These are phyloP conservation scores for Aleiodes leptofemur DNA, from an alignment of 2,888 invertebrate genomes.

Conservation along the genomic window DNA sequence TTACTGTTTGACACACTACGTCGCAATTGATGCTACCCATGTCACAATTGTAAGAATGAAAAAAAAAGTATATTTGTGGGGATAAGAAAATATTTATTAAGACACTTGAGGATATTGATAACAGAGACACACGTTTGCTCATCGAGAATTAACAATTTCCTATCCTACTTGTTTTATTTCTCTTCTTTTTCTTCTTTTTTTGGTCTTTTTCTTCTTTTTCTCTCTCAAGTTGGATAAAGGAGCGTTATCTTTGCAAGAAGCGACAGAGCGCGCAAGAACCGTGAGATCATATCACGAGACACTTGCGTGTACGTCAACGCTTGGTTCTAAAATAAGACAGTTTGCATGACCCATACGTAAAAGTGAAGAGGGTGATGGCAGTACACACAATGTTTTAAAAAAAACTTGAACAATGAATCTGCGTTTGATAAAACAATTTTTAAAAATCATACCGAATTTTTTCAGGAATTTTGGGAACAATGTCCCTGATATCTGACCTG, in stretches of 20 bases:
- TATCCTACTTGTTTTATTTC: not conserved
- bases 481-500: no score
- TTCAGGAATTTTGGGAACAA: constrained; percentile 7
- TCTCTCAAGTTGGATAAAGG: not conserved
- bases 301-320: not conserved
- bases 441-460: not conserved
- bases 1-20: not conserved
- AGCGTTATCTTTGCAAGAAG: not conserved
- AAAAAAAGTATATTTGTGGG: not conserved
- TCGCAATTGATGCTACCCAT: not conserved
- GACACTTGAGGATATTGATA: constrained; percentile 21
- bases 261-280: constrained; percentile 3
- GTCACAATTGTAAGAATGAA: not conserved
- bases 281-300: constrained; percentile 31
- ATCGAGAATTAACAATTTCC: not conserved
- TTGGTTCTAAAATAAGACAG: constrained; percentile 3
- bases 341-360: not conserved
- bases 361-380: not conserved
- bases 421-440: not conserved
- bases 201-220: not conserved
- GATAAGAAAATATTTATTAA: not conserved
- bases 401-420: not conserved
- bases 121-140: constrained; percentile 6
- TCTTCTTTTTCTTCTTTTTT: not conserved
- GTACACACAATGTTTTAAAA: not conserved